Percentiles rank a stretch among this genome's conserved stretches.
These are phyloP conservation scores for Leptinotarsa lineolata DNA, from an alignment of 1,140 invertebrate species.

Conservation along the genomic window DNA sequence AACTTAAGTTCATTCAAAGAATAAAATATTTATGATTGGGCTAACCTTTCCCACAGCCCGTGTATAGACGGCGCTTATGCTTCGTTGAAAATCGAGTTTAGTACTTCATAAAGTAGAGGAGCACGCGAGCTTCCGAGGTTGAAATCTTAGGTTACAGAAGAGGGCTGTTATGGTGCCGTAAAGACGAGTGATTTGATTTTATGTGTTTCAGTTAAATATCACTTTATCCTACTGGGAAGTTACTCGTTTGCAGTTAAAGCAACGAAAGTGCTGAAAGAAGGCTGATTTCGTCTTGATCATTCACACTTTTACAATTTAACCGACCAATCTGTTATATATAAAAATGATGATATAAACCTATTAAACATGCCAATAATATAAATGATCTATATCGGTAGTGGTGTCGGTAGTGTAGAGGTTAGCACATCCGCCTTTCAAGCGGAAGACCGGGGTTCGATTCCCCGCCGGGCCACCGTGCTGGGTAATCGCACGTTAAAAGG, in stretches of 20 bases:
- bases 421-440: no score
- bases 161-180: conserved; percentile 54
- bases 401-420: no score
- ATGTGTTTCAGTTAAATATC: conserved; percentile 56
- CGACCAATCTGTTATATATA: no score
- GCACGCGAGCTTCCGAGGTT: conserved; percentile 54
- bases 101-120: conserved; percentile 56
- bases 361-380: no score
- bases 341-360: no score
- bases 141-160: conserved; percentile 54
- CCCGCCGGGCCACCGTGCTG: no score
- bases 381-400: no score
- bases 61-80: not conserved
- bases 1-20: no score
- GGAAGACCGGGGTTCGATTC: no score
- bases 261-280: not conserved
- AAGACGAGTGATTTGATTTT: conserved; percentile 56
- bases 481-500: no score
- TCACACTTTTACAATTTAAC: no score
- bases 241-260: not conserved
- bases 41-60: not conserved
- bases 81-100: conserved; percentile 41
- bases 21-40: not conserved
- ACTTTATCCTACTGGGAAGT: conserved; percentile 44
- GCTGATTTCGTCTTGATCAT: not conserved